Evolutionary conservation across 2,888 invertebrate species (phyloP), one percentile per base, ranked within the genome.

Genomic region (Cactoblastis cactorum): DNA sequence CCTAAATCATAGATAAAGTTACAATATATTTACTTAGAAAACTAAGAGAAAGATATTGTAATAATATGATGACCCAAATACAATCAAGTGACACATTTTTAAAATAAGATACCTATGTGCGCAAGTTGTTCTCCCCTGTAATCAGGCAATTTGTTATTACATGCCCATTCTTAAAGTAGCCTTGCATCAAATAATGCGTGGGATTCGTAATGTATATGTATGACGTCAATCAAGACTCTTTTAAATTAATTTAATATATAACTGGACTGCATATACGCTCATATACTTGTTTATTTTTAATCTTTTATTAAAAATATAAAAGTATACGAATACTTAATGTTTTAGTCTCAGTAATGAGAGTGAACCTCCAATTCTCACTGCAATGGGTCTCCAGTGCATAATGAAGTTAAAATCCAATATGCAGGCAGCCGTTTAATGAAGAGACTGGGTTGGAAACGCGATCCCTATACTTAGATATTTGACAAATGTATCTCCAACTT

Each of bases 351-450:
- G n/a, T n/a, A n/a, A n/a, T 43, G 28, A 43, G 28, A 43, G 32
- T 28, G 43, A 11, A 11, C 28, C 43, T 43, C 14, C 14, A 9
- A 24, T 43, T 22, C 43, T 43, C 43, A 9, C 3, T 43, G 28
- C 43, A 43, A 32, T 28, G 11, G 28, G 11, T 17, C 43, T 22
- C 28, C 28, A 14, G 15, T 43, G 43, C 28, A 28, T 43, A 43
- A 43, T 43, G 43, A 24, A 43, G 43, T 43, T 43, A 43, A 28
- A 48, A 48, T 48, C 15, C 37, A 28, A 32, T 48, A 38, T 24
- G 48, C 37, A 28, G 48, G 28, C 28, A 28, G 48, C 17, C 28
- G 37, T 38, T 48, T 37, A 24, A 45, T 50, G 24, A 22, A 45
- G 22, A 45, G 35, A 15, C 14, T 15, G 28, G 3, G 9, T 15